A percentile compares a stretch with the other conserved stretches of the same genome.
Conservation (phyloP, 2,888 invertebrate species). For the Noctua pronuba region DNA sequence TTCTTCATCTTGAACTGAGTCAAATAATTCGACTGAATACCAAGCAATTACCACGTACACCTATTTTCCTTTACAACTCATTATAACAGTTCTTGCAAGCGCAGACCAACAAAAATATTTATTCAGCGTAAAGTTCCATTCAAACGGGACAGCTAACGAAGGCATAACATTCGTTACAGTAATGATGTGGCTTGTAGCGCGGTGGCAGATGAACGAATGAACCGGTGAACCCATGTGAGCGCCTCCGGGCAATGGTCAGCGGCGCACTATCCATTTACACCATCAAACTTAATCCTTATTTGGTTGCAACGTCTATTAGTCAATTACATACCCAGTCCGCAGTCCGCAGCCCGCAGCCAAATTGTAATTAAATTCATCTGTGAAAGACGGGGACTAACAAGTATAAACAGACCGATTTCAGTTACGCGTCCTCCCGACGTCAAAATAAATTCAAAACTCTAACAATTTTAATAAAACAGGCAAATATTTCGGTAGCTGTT, state of each 20-base stretch:
- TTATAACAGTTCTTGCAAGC: slow-evolving; percentile 1
- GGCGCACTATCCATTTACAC: slow-evolving; percentile 5
- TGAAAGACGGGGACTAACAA: not conserved
- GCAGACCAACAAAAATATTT: slow-evolving; percentile 7
- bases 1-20: not conserved
- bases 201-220: not conserved
- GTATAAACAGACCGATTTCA: not conserved
- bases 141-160: slow-evolving; percentile 11
- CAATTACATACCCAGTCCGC: not conserved
- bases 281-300: not conserved
- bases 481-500: not conserved
- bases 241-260: not conserved
- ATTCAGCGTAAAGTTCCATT: slow-evolving; percentile 8
- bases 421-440: not conserved
- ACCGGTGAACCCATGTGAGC: not conserved
- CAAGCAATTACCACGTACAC: not conserved
- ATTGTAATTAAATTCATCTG: not conserved
- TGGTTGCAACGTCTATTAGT: not conserved
- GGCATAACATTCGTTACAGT: slow-evolving; percentile 8
- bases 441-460: not conserved
- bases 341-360: not conserved
- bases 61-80: not conserved
- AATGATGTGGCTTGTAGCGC: slow-evolving; percentile 23
- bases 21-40: not conserved
- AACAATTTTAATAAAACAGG: not conserved